Percentiles rank a stretch among this genome's conserved stretches.
phyloP scores from a whole-genome alignment of 1,140 invertebrate genomes.

The Andricus grossulariae region DNA sequence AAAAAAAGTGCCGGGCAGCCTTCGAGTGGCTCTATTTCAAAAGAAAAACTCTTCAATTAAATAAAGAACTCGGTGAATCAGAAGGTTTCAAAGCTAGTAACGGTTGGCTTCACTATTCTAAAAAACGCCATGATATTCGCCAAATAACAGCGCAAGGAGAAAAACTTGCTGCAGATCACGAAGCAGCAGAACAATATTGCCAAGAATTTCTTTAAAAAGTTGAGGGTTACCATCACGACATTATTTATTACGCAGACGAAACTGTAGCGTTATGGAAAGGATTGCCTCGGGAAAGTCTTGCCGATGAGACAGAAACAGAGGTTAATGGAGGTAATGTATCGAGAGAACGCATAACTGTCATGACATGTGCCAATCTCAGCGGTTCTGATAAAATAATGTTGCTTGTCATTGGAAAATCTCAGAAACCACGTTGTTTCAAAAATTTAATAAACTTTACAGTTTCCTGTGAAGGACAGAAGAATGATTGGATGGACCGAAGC shows the following conservation, averaged over 20 bases:
- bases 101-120: constrained; percentile 61
- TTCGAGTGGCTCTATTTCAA: constrained; percentile 49
- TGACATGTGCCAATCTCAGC: constrained; percentile 51
- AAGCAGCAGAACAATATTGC: constrained; percentile 13
- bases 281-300: too few relatives aligned
- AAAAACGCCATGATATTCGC: constrained; percentile 57
- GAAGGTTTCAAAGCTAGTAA: constrained; percentile 55
- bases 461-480: too few relatives aligned
- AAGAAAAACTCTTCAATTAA: too few relatives aligned
- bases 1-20: constrained; percentile 8
- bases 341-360: constrained; percentile 64
- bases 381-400: not conserved
- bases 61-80: constrained; percentile 56
- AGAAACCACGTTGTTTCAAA: not conserved
- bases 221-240: constrained; percentile 29
- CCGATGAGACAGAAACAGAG: too few relatives aligned
- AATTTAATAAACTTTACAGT: too few relatives aligned
- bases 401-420: too few relatives aligned
- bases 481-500: too few relatives aligned
- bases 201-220: constrained; percentile 32
- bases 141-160: constrained; percentile 37
- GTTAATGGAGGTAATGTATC: constrained; percentile 64
- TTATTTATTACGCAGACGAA: constrained; percentile 68
- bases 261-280: constrained; percentile 64
- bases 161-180: constrained; percentile 31